Evolutionary conservation across 2,113 vertebrate species (phyloP).

Genomic region (Muntiacus muntjak): DNA sequence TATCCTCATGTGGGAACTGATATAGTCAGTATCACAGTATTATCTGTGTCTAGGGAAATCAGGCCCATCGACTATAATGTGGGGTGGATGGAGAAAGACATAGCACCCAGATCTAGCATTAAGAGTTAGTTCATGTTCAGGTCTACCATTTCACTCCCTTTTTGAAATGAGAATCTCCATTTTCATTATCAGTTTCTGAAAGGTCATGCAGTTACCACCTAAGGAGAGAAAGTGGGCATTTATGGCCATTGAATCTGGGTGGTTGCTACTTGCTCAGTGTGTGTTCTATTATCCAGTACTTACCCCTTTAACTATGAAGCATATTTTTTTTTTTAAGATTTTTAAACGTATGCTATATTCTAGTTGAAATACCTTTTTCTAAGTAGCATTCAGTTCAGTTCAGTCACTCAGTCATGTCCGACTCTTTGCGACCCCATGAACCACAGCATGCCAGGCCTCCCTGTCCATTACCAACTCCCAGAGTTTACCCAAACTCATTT

Average conservation of each 20-base stretch:
- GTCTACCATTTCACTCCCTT: not conserved
- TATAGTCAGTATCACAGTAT: not conserved
- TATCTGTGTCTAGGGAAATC: not conserved
- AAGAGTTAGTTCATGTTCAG: not conserved
- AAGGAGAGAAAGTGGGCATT: not conserved
- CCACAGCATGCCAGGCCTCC: fast-evolving
- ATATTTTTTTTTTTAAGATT: not conserved
- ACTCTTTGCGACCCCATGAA: not conserved
- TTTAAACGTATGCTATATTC: not conserved
- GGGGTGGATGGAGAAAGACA: not conserved
- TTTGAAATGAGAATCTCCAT: not conserved
- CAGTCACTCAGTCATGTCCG: not conserved
- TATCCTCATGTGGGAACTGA: not conserved
- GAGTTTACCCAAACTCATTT: not conserved
- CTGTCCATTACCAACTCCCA: not conserved
- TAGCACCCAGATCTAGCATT: not conserved
- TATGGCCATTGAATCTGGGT: not conserved
- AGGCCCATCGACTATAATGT: too few species aligned
- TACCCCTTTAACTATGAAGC: not conserved
- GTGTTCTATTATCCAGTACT: not conserved
- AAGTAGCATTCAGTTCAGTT: not conserved
- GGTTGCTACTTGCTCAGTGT: not conserved
- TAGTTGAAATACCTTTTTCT: not conserved
- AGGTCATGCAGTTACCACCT: not conserved
- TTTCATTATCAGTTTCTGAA: not conserved